Evolutionary conservation across 2,888 invertebrate genomes (phyloP).

Genomic region (Beris morrisii): DNA sequence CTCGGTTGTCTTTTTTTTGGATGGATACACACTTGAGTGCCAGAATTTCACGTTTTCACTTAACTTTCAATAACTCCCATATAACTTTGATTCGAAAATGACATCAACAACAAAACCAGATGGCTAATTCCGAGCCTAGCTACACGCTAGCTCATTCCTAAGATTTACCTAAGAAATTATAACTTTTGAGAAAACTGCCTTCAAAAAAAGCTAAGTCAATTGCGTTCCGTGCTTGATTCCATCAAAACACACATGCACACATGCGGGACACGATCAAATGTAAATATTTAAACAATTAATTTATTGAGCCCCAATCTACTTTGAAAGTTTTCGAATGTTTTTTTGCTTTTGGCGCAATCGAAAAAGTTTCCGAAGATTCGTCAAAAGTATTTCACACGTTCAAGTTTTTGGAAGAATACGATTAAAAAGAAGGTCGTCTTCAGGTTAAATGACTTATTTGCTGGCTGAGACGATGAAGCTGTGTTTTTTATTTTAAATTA

Average conservation of each 20-base stretch:
- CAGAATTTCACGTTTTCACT: too few species aligned
- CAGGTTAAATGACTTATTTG: conserved; percentile 6
- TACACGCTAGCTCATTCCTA: neutral
- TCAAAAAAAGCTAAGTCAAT: conserved; percentile 3
- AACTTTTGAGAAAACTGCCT: conserved; percentile 28
- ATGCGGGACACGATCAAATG: conserved; percentile 29
- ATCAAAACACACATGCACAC: conserved; percentile 14
- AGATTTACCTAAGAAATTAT: conserved; percentile 30
- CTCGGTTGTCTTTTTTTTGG: too few species aligned
- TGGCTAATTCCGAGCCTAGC: too few species aligned
- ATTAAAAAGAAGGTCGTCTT: neutral
- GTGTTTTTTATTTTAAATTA: neutral
- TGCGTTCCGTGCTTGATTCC: conserved; percentile 20
- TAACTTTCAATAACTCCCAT: too few species aligned
- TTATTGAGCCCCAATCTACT: conserved; percentile 29
- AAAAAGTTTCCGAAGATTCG: conserved; percentile 19
- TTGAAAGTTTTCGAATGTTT: conserved; percentile 12
- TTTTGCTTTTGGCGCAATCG: neutral
- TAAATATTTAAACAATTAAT: conserved; percentile 32
- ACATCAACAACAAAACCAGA: too few species aligned
- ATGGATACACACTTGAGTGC: too few species aligned
- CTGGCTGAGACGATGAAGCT: neutral
- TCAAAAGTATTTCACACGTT: conserved; percentile 22
- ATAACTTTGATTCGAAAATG: too few species aligned
- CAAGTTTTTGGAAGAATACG: conserved; percentile 1